Conservation (phyloP, 2,888 invertebrate species). For the Monoplex corrugatus region DNA sequence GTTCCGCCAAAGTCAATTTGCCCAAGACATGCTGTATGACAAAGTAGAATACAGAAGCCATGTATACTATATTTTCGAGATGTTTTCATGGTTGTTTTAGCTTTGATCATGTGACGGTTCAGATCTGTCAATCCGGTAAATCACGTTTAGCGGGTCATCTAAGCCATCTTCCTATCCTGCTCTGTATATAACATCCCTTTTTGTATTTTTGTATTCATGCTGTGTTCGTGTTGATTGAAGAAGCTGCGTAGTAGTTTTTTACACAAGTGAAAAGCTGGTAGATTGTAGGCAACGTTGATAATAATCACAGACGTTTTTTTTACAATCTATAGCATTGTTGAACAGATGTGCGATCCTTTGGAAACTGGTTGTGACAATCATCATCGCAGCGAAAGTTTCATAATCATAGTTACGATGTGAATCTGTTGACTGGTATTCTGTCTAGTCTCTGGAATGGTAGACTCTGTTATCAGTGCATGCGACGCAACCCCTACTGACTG, state of each 20-base stretch:
- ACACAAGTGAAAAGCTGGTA: neutral
- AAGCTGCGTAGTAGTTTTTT: neutral
- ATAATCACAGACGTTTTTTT: neutral
- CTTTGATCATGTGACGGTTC: neutral
- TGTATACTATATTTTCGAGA: neutral
- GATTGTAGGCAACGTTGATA: neutral
- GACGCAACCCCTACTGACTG: neutral
- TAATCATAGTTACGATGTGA: neutral
- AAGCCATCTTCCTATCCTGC: neutral
- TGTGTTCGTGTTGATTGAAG: neutral
- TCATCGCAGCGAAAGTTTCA: neutral
- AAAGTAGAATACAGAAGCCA: neutral
- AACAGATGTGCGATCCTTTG: neutral
- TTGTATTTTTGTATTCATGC: constrained; percentile 13
- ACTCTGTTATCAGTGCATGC: neutral
- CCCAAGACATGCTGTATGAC: neutral
- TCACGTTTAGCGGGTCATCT: too few relatives aligned
- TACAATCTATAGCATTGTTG: neutral
- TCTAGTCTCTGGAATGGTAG: neutral
- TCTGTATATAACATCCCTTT: constrained; percentile 20
- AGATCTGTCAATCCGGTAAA: neutral
- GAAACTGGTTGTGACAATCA: constrained; percentile 11
- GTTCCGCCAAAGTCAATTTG: neutral
- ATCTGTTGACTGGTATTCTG: neutral
- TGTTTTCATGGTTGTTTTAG: neutral